Evolutionary conservation across 2,113 vertebrate genomes (phyloP).

Genomic region (Melanerpes aurifrons): DNA sequence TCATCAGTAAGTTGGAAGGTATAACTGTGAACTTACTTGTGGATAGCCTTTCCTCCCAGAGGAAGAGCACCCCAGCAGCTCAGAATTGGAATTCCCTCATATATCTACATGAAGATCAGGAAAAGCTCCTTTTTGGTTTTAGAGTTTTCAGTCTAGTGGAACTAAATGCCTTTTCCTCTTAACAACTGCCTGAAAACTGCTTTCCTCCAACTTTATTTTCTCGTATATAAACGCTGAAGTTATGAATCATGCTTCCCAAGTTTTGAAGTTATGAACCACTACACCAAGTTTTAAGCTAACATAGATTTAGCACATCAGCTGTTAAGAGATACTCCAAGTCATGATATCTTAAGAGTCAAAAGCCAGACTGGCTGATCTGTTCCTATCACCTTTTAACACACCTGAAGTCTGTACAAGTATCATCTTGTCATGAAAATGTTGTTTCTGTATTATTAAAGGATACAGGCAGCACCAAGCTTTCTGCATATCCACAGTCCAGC

Average conservation of each 20-base stretch:
- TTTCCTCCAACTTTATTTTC: background rate
- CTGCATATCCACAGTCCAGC: conserved; percentile 94
- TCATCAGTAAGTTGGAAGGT: rapidly evolving
- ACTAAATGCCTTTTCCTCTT: background rate
- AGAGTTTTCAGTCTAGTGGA: background rate
- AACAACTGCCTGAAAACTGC: background rate
- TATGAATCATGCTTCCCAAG: background rate
- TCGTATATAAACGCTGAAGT: background rate
- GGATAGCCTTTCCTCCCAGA: conserved; percentile 93
- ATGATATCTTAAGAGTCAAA: rapidly evolving
- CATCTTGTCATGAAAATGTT: background rate
- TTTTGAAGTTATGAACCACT: background rate
- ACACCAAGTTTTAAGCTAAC: background rate
- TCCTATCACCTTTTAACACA: background rate
- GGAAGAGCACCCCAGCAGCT: conserved; percentile 95
- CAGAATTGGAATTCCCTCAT: conserved; percentile 93
- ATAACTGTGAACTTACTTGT: conserved; percentile 84
- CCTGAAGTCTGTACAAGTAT: background rate
- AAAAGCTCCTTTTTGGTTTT: background rate
- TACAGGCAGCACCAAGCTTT: conserved; percentile 95
- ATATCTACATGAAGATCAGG: conserved; percentile 82
- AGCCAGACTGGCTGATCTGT: background rate
- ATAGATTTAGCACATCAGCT: rapidly evolving
- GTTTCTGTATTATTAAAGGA: conserved; percentile 74
- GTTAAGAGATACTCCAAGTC: background rate